Base-by-base conservation (phyloP, 2,888 invertebrate species). In the Ormyrus nitidulus region DNA sequence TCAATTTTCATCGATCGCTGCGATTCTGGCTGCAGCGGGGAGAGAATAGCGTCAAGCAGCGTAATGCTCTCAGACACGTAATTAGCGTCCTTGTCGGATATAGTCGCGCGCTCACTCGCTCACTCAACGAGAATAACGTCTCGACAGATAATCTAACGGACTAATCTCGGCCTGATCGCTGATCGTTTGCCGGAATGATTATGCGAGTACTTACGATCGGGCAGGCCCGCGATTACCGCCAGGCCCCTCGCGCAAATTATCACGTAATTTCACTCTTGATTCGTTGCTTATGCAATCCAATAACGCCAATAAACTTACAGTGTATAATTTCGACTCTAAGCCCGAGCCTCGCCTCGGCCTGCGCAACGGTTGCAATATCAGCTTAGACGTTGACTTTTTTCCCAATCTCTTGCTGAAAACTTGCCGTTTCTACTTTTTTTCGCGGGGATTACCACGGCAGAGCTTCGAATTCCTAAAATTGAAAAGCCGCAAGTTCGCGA, bases 11-110 rank as follows among this genome's bases (percentile, higher is more conserved):
- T 69, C 74, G 64, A 74, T 61, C 64, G 68, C 19, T 65, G 58
- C 13, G 56, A 68, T 68, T 58, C 65, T 61, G 4, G 34, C n/a
- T 8, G 59, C 34, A 19, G n/a, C 4, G 34, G 8, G 49, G 19
- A 66, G 71, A 72, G 76, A 72, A 75, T 70, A 48, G 74, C 58
- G 7, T 34, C 34, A 34, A 34, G 62, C 59, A 46, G 46, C 10
- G 59, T 59, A 74, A 62, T 61, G 34, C 51, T n/a, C 56, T 2
- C 64, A 75, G 71, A 62, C 68, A 83, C 84, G 81, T 83, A 85
- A 85, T 87, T 85, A 87, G 82, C 85, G 86, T 88, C 86, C 87
- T 87, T 86, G 86, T 85, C 85, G 85, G 86, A 34, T 34, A 34
- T 87, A 87, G 86, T 88, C 84, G 51, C 51, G 66, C 58, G 54